phyloP scores from a whole-genome alignment of 2,888 invertebrate species.

The Phengaris alcon region DNA sequence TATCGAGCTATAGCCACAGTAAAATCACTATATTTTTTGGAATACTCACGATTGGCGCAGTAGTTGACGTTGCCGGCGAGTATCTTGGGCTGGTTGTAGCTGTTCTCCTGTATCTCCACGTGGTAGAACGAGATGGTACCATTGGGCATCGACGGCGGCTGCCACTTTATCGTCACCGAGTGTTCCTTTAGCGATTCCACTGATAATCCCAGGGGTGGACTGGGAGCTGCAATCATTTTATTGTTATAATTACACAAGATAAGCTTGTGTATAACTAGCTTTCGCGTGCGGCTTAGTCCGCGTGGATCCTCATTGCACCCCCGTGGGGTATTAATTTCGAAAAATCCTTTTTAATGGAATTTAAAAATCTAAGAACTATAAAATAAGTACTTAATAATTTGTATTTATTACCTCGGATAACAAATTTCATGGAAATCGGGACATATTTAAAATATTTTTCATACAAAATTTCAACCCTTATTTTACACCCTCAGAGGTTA shows the following conservation, averaged over 20 bases:
- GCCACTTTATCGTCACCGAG: slow-evolving; percentile 87
- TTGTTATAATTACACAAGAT: background rate
- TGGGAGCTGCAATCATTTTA: slow-evolving; percentile 75
- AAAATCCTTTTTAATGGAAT: no score
- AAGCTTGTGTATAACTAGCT: background rate
- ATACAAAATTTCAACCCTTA: no score
- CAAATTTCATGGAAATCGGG: no score
- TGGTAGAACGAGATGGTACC: slow-evolving; percentile 91
- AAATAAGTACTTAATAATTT: no score
- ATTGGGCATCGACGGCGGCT: slow-evolving; percentile 86
- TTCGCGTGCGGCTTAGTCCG: no score
- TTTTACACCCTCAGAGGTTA: no score
- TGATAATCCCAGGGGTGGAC: slow-evolving; percentile 77
- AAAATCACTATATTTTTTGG: background rate
- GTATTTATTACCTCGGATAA: no score
- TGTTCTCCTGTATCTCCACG: slow-evolving; percentile 74
- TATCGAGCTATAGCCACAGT: no score
- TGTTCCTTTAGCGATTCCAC: slow-evolving; percentile 78
- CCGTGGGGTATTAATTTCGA: no score
- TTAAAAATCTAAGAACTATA: no score
- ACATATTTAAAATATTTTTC: no score
- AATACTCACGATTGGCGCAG: slow-evolving; percentile 62
- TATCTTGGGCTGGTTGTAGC: slow-evolving; percentile 70
- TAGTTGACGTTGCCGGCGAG: slow-evolving; percentile 57
- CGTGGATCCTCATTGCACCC: no score